Conservation (phyloP, 2,113 vertebrate species). For the Pimephales promelas region DNA sequence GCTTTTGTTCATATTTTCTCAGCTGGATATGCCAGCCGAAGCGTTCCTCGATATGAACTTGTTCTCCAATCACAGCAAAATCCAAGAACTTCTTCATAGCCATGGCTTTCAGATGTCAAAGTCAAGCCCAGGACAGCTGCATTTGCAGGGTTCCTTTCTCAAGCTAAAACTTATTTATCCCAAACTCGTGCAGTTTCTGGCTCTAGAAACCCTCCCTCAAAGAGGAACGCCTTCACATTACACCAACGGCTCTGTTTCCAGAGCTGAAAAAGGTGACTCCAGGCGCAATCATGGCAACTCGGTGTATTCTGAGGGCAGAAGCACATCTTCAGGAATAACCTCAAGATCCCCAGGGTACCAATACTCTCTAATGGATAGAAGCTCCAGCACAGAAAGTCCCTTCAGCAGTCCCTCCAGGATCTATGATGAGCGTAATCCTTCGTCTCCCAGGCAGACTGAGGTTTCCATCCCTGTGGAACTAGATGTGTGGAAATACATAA, state of each 20-base stretch:
- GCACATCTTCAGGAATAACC: not conserved
- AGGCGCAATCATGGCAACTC: not conserved
- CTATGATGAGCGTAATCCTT: not conserved
- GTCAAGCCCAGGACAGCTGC: not conserved
- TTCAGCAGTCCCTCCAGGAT: not conserved
- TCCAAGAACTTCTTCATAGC: conserved; percentile 28
- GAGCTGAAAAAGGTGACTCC: no score
- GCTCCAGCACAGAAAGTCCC: not conserved
- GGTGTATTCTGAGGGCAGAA: not conserved
- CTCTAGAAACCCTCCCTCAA: not conserved
- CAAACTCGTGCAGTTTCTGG: conserved; percentile 51
- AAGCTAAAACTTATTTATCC: conserved; percentile 55
- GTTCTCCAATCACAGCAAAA: conserved; percentile 40
- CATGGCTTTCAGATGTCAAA: conserved; percentile 50
- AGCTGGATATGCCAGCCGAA: conserved; percentile 70
- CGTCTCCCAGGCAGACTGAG: not conserved
- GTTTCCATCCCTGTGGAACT: conserved; percentile 45
- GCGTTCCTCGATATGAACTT: conserved; percentile 51
- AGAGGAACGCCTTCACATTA: not conserved
- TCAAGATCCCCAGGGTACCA: not conserved
- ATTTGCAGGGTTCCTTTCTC: conserved; percentile 65
- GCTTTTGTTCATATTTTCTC: conserved; percentile 31
- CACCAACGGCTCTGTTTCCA: conserved; percentile 3
- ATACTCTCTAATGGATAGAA: not conserved
- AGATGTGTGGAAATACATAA: conserved; percentile 57